Conservation (phyloP, 2,888 invertebrate species). For the Chrysomela aeneicollis region DNA sequence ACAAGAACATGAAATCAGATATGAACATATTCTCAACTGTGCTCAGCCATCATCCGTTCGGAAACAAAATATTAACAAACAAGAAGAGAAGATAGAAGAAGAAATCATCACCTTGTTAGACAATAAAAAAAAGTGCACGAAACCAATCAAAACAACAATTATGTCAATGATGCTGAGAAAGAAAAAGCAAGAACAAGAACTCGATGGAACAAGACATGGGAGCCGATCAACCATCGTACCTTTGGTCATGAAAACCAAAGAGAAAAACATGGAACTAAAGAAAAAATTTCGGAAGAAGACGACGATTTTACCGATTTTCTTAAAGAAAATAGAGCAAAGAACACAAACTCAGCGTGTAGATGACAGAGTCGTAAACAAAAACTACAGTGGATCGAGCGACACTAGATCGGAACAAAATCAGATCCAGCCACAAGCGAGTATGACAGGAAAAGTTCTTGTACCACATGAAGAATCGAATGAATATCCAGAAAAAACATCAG, state of each 20-base stretch:
- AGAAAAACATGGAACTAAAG: conserved; percentile 22
- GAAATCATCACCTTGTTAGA: background rate
- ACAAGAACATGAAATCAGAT: conserved; percentile 26
- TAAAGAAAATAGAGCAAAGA: conserved; percentile 34
- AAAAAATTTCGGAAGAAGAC: conserved; percentile 29
- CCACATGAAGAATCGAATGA: background rate
- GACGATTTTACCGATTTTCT: conserved; percentile 44
- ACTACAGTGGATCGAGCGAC: background rate
- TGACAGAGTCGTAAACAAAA: background rate
- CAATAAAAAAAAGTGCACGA: background rate
- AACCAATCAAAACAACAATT: conserved; percentile 15
- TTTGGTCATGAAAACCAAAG: conserved; percentile 17
- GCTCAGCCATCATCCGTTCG: conserved; percentile 33
- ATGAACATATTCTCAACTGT: conserved; percentile 41
- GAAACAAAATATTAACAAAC: conserved; percentile 10
- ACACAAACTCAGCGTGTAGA: background rate
- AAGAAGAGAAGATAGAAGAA: conserved; percentile 8
- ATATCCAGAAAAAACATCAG: background rate
- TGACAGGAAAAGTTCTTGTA: background rate
- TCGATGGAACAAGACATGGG: background rate
- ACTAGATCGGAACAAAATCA: background rate
- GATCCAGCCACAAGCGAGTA: background rate
- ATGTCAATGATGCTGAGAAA: conserved; percentile 16
- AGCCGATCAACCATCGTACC: conserved; percentile 9
- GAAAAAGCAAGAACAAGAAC: conserved; percentile 21